Percentiles rank a stretch among this genome's conserved stretches.
Evolutionary conservation across 2,888 invertebrate species (phyloP).

Genomic region (Limnephilus rhombicus): DNA sequence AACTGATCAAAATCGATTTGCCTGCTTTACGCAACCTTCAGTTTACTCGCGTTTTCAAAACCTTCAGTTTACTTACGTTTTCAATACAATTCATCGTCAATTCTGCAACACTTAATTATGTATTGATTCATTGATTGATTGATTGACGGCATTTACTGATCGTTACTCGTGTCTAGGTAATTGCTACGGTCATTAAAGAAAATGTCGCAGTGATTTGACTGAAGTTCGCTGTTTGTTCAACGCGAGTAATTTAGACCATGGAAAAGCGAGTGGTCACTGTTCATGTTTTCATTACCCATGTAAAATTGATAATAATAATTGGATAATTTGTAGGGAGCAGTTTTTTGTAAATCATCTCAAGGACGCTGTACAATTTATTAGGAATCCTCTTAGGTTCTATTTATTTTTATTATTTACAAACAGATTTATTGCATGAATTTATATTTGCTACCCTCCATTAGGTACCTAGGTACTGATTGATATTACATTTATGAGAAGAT

Average conservation of each 20-base stretch:
- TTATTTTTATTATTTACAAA: too few relatives aligned
- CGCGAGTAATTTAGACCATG: background rate
- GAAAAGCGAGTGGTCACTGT: background rate
- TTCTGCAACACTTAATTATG: too few relatives aligned
- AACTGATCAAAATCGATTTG: background rate
- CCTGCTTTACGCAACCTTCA: background rate
- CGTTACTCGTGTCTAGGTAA: background rate
- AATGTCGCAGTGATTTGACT: background rate
- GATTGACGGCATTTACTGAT: background rate
- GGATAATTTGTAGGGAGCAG: background rate
- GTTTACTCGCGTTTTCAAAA: background rate
- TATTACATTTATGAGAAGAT: too few relatives aligned
- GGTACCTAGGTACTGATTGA: too few relatives aligned
- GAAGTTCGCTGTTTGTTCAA: background rate
- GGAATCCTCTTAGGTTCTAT: too few relatives aligned
- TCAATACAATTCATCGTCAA: background rate
- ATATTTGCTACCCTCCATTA: too few relatives aligned
- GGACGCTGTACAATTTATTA: too few relatives aligned
- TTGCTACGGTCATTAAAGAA: too few relatives aligned
- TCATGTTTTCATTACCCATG: too few relatives aligned
- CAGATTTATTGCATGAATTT: too few relatives aligned
- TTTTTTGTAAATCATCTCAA: too few relatives aligned
- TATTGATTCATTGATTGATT: background rate
- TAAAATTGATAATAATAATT: background rate
- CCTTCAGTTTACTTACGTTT: too few relatives aligned